Conservation (phyloP, 2,888 invertebrate species). For the Microplitis deprimator region DNA sequence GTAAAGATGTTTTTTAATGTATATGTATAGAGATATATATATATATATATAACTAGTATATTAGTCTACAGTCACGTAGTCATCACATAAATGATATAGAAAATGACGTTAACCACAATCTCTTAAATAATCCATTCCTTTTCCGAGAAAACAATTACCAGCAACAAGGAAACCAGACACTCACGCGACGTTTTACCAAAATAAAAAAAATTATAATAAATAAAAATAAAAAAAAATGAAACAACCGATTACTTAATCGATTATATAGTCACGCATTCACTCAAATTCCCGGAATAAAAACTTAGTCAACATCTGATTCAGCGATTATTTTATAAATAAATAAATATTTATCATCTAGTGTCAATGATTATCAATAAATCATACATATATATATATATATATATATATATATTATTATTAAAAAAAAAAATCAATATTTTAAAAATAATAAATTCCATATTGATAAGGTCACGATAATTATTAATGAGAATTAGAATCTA, state of each 20-base stretch:
- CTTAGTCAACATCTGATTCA: not conserved
- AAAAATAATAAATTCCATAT: not conserved
- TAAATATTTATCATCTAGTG: not conserved
- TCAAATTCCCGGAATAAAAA: not conserved
- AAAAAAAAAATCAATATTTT: not conserved
- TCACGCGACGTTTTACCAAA: slow-evolving; percentile 17
- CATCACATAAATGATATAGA: not conserved
- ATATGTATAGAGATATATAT: too few relatives aligned
- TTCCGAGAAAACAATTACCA: not conserved
- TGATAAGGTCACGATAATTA: not conserved
- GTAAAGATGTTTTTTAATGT: too few relatives aligned
- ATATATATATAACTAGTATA: too few relatives aligned
- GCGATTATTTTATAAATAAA: not conserved
- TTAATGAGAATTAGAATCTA: not conserved
- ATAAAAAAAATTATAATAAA: not conserved
- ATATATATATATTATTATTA: not conserved
- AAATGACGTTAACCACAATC: not conserved
- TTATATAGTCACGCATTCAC: not conserved
- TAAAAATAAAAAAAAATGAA: not conserved
- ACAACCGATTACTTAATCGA: not conserved
- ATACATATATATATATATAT: not conserved
- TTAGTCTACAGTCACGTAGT: not conserved
- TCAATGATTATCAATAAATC: not conserved
- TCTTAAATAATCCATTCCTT: not conserved
- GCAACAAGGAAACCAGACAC: not conserved